A percentile compares a stretch with the other conserved stretches of the same genome.
phyloP scores from a whole-genome alignment of 2,113 vertebrate species.

The Balaeniceps rex region DNA sequence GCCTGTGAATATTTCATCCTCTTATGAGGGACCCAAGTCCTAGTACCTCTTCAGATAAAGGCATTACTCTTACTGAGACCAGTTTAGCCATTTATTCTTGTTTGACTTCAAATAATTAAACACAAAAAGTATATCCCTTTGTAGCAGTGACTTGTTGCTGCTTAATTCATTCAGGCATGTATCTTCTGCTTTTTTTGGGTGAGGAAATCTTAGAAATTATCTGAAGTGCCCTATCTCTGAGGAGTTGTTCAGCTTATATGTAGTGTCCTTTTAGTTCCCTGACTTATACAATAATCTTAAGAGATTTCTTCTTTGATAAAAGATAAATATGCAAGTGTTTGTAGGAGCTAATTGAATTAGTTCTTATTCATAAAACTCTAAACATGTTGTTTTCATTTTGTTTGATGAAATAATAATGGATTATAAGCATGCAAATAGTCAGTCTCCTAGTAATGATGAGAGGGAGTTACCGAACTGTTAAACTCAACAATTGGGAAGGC shows the following conservation, averaged over 20 bases:
- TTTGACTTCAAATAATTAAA: not conserved
- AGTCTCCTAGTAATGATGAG: not conserved
- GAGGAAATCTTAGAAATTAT: not conserved
- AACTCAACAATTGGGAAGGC: not conserved
- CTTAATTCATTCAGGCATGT: not conserved
- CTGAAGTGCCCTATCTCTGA: not conserved
- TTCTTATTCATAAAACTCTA: not conserved
- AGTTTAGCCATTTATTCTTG: not conserved
- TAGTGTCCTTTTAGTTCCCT: not conserved
- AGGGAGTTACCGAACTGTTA: not conserved
- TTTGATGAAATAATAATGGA: not conserved
- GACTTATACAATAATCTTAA: not conserved
- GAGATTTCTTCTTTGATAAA: not conserved
- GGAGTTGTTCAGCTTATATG: not conserved
- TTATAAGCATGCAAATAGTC: not conserved
- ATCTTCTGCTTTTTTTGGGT: not conserved
- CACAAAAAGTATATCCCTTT: not conserved
- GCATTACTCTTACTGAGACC: not conserved
- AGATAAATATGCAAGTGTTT: not conserved
- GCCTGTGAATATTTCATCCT: not conserved
- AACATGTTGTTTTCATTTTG: not conserved
- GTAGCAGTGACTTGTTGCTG: not conserved
- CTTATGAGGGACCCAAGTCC: not conserved
- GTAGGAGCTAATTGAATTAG: not conserved
- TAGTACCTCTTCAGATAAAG: not conserved